phyloP scores from a whole-genome alignment of 2,888 invertebrate genomes.

The Drosophila kokeensis region DNA sequence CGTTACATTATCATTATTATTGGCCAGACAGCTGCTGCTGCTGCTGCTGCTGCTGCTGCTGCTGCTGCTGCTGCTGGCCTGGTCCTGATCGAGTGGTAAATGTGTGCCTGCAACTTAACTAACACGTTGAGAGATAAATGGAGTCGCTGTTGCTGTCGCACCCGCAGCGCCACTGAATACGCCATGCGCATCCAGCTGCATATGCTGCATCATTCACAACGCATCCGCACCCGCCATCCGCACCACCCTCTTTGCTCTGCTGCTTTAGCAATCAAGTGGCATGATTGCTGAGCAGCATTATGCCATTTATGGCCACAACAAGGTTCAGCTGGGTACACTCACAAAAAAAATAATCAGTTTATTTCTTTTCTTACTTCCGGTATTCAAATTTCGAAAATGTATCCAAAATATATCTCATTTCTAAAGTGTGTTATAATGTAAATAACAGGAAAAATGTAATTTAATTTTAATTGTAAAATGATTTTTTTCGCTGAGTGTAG shows the following conservation, averaged over 20 bases:
- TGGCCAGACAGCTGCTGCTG: slow-evolving; percentile 2
- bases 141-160: not conserved
- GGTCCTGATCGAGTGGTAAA: slow-evolving; percentile 4
- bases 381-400: not conserved
- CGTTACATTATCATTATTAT: slow-evolving; percentile 14
- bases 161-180: slow-evolving; percentile 8
- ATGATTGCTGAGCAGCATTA: slow-evolving; percentile 76
- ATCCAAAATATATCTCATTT: not conserved
- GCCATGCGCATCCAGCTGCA: slow-evolving; percentile 21
- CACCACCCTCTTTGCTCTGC: not conserved
- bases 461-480: no score
- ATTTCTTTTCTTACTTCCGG: no score
- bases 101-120: slow-evolving; percentile 19
- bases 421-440: not conserved
- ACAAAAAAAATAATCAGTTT: no score
- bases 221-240: not conserved
- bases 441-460: no score
- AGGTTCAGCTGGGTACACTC: slow-evolving; percentile 3
- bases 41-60: no score
- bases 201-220: slow-evolving; percentile 5
- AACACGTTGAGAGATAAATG: slow-evolving; percentile 17
- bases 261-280: slow-evolving; percentile 61
- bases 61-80: slow-evolving; percentile 19
- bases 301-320: slow-evolving; percentile 75
- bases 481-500: not conserved